Percentiles rank a stretch among this genome's conserved stretches.
Conservation (phyloP, 2,797 vertebrate genomes). For the Bovichtus diacanthus region DNA sequence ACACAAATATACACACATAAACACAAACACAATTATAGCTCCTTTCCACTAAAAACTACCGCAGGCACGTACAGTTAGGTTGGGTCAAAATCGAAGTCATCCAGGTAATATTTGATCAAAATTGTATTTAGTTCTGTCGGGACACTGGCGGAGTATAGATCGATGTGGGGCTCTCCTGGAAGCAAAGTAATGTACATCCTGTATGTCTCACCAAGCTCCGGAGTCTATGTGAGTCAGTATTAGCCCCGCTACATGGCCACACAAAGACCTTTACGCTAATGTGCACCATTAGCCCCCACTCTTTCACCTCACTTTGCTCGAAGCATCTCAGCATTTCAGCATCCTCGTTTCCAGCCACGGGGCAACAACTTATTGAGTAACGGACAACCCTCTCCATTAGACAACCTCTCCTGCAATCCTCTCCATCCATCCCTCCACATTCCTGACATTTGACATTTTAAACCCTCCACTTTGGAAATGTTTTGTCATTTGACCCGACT, state of each 20-base stretch:
- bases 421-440: conserved; percentile 9
- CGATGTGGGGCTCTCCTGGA: conserved; percentile 45
- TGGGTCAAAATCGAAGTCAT: conserved; percentile 14
- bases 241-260: conserved; percentile 23
- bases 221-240: conserved; percentile 48
- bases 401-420: conserved; percentile 4
- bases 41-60: neutral
- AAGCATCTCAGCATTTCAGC: conserved; percentile 34
- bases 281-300: conserved; percentile 67
- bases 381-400: conserved; percentile 49
- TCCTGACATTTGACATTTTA: conserved; percentile 20
- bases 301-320: conserved; percentile 45
- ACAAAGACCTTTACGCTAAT: conserved; percentile 70
- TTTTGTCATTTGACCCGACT: conserved; percentile 10
- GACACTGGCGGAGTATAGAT: conserved; percentile 26
- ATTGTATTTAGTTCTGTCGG: neutral
- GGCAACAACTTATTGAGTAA: conserved; percentile 43
- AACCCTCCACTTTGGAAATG: conserved; percentile 21
- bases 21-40: conserved; percentile 7
- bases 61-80: neutral
- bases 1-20: conserved; percentile 4
- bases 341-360: conserved; percentile 32
- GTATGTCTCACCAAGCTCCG: conserved; percentile 34
- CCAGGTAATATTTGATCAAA: conserved; percentile 38
- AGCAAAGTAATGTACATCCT: conserved; percentile 69